A percentile compares a stretch with the other conserved stretches of the same genome.
Evolutionary conservation across 2,113 vertebrate species (phyloP).

Genomic region (Lichenostomus cassidix): DNA sequence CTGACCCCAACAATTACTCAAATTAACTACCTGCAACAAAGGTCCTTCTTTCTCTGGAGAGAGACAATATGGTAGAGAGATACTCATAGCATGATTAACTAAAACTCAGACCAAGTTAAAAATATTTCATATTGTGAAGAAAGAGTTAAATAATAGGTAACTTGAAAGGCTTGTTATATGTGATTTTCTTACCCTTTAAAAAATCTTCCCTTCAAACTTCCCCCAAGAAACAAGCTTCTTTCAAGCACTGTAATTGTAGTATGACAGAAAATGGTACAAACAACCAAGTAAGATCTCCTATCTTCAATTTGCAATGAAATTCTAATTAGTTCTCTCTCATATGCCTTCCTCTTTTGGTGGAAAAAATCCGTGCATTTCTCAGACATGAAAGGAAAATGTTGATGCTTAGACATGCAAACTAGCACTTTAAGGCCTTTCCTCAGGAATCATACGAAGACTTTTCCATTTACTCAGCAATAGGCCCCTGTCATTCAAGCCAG

Average conservation of each 20-base stretch:
- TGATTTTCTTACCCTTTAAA: background rate
- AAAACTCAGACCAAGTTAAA: background rate
- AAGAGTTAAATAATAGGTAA: background rate
- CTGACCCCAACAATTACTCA: background rate
- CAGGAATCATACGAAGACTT: background rate
- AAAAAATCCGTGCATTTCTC: background rate
- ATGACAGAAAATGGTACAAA: background rate
- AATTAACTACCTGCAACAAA: background rate
- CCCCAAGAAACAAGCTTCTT: background rate
- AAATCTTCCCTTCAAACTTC: background rate
- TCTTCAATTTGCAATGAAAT: background rate
- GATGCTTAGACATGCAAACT: background rate
- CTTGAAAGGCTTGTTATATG: background rate
- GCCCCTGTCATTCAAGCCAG: background rate
- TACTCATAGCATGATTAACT: background rate
- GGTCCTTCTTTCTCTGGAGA: background rate
- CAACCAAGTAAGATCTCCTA: background rate
- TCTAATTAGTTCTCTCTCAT: background rate
- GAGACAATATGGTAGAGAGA: background rate
- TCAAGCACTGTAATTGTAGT: background rate
- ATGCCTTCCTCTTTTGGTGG: background rate
- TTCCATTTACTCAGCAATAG: background rate
- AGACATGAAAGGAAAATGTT: background rate
- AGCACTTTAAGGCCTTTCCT: background rate
- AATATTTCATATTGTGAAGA: background rate